These are phyloP conservation scores for Daphoenositta chrysoptera DNA, from an alignment of 2,113 vertebrate genomes.

Conservation along the genomic window DNA sequence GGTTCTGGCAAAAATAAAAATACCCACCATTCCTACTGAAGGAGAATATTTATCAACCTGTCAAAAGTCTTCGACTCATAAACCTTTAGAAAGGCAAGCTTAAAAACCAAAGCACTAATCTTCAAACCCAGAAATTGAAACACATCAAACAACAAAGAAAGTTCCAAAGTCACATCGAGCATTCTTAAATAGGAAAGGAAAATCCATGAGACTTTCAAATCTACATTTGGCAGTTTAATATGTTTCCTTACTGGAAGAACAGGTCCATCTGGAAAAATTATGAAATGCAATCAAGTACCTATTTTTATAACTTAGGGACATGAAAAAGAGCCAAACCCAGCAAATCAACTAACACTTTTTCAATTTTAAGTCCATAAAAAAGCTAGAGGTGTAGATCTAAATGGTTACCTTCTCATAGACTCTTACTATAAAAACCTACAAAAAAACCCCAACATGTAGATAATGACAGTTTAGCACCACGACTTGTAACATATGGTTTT, in stretches of 20 bases:
- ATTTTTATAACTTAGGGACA: not conserved
- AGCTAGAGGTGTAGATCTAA: not conserved
- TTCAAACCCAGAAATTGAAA: not conserved
- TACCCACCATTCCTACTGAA: not conserved
- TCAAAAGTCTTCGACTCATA: not conserved
- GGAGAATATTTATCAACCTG: not conserved
- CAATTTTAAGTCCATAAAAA: not conserved
- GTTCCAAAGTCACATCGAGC: not conserved
- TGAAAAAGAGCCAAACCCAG: not conserved
- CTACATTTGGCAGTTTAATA: not conserved
- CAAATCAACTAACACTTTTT: not conserved
- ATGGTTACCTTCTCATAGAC: not conserved
- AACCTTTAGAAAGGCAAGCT: not conserved
- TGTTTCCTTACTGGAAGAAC: not conserved
- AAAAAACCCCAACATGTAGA: not conserved
- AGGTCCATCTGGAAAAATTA: not conserved
- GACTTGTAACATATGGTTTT: not conserved
- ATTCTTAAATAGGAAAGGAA: not conserved
- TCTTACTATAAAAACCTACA: not conserved
- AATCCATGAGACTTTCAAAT: not conserved
- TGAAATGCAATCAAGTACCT: not conserved
- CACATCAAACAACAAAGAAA: not conserved
- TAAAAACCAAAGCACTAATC: not conserved
- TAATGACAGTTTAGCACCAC: not conserved
- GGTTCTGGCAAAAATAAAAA: not conserved